Conservation (phyloP, 2,888 invertebrate genomes). For the Agriotes lineatus region DNA sequence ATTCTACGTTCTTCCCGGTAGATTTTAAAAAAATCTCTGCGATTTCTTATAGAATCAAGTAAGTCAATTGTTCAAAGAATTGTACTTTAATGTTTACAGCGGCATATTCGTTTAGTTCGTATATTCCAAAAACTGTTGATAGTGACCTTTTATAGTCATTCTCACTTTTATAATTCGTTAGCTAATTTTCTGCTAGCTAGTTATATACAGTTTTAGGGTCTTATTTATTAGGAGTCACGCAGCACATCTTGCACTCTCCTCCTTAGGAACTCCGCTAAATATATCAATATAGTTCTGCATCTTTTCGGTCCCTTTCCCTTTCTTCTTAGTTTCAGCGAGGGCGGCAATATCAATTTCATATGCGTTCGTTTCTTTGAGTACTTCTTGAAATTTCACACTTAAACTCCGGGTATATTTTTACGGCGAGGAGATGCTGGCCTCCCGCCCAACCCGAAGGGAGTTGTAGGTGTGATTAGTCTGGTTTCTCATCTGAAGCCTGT, state of each 20-base stretch:
- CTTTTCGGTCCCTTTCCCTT: no score
- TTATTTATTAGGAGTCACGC: no score
- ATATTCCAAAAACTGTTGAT: not conserved
- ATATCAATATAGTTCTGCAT: no score
- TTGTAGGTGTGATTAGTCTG: not conserved
- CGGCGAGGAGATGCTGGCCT: not conserved
- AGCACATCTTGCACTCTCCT: no score
- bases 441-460: not conserved
- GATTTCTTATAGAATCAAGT: not conserved
- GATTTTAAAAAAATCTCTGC: not conserved
- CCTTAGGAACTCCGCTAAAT: no score
- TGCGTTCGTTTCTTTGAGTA: no score
- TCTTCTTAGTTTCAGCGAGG: no score
- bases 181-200: no score
- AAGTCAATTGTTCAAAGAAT: not conserved
- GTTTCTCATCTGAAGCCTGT: not conserved
- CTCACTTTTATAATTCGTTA: not conserved
- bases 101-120: not conserved
- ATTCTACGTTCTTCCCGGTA: no score
- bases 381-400: no score
- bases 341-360: no score
- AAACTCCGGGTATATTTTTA: no score
- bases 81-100: not conserved
- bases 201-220: not conserved
- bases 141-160: not conserved